Evolutionary conservation across 2,888 invertebrate species (phyloP).

Genomic region (Schizaphis graminum): DNA sequence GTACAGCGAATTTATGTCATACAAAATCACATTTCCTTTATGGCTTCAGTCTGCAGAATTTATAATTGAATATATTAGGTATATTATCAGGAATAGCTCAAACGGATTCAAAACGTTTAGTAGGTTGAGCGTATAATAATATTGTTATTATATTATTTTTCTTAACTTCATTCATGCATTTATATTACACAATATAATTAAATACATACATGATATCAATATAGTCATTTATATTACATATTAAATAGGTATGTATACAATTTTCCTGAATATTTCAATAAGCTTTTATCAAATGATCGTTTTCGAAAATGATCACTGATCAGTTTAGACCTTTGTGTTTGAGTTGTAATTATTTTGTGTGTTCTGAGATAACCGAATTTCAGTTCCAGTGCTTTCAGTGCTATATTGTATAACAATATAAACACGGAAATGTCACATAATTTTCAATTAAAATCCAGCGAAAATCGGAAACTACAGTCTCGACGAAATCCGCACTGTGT

Average conservation of each 20-base stretch:
- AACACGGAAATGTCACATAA: not conserved
- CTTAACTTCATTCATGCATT: not conserved
- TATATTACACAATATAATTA: not conserved
- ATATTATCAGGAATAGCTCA: not conserved
- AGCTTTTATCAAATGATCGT: not conserved
- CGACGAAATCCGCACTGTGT: not conserved
- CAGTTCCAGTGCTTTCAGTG: not conserved
- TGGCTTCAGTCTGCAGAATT: not conserved
- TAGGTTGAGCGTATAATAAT: not conserved
- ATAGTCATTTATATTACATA: not conserved
- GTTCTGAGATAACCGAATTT: not conserved
- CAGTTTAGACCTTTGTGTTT: not conserved
- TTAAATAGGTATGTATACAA: not conserved
- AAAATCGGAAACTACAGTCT: not conserved
- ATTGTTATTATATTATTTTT: not conserved
- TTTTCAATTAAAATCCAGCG: not conserved
- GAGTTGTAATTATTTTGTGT: no score
- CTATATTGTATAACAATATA: not conserved
- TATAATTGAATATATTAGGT: not conserved
- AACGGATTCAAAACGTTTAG: not conserved
- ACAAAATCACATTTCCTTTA: not conserved
- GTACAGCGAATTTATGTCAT: not conserved
- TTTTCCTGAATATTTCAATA: not conserved
- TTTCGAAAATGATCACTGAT: not conserved
- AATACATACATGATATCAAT: not conserved